A percentile compares a stretch with the other conserved stretches of the same genome.
These are phyloP conservation scores for Chymomyza fuscimana DNA, from an alignment of 2,888 invertebrate genomes.

Conservation along the genomic window DNA sequence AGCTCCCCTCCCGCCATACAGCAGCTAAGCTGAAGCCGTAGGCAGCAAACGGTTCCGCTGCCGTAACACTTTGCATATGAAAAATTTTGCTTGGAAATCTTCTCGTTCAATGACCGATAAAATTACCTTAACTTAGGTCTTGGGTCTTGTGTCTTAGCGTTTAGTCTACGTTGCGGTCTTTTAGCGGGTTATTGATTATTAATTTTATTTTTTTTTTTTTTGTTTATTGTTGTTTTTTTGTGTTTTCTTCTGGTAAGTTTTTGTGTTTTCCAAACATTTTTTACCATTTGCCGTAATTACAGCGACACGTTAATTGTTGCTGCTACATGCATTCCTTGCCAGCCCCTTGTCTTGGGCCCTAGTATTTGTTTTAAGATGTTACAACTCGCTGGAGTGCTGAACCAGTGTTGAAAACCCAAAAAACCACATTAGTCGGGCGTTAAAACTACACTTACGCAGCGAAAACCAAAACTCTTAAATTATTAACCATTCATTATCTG, in stretches of 20 bases:
- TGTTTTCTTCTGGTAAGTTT: conserved; percentile 18
- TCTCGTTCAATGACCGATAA: conserved; percentile 70
- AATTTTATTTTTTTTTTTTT: conserved; percentile 38
- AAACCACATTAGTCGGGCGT: conserved; percentile 59
- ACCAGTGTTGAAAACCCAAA: conserved; percentile 11
- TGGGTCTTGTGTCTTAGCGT: conserved; percentile 16
- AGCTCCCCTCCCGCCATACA: neutral
- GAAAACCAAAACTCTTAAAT: conserved; percentile 11
- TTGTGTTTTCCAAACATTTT: conserved; percentile 35
- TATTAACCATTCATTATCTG: conserved; percentile 55
- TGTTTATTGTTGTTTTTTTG: conserved; percentile 33
- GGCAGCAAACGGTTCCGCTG: neutral
- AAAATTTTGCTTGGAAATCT: conserved; percentile 24
- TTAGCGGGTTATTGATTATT: conserved; percentile 75
- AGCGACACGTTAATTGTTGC: conserved; percentile 71
- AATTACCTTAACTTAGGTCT: conserved; percentile 51
- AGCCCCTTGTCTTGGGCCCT: conserved; percentile 31
- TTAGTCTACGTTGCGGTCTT: conserved; percentile 52
- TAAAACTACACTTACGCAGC: conserved; percentile 72
- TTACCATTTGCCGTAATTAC: conserved; percentile 68
- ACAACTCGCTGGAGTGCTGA: conserved; percentile 18
- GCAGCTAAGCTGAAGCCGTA: neutral
- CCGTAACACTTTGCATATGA: conserved; percentile 10
- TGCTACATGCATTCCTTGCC: conserved; percentile 54
- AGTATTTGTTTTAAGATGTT: conserved; percentile 52